phyloP scores from a whole-genome alignment of 2,888 invertebrate genomes.

The Uloborus plumipes region DNA sequence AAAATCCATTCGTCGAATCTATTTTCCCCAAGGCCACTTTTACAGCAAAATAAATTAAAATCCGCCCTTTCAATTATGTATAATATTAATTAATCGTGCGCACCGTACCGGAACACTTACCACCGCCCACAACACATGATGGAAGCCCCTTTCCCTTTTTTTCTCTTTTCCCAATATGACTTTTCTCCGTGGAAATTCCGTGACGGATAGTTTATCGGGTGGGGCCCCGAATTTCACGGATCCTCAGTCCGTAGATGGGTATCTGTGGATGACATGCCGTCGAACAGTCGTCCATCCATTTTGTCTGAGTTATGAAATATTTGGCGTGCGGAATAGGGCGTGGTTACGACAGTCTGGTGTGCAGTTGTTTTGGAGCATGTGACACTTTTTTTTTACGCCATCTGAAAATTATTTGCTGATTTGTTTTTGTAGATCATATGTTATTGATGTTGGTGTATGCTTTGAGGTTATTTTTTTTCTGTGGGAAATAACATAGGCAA shows the following conservation, averaged over 20 bases:
- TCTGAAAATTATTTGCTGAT: too few species aligned
- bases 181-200: too few species aligned
- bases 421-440: too few species aligned
- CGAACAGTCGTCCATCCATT: constrained; percentile 6
- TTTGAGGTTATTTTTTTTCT: too few species aligned
- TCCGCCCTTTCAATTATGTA: constrained; percentile 38
- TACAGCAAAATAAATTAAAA: constrained; percentile 17
- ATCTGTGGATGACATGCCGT: constrained; percentile 22
- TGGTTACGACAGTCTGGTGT: background rate
- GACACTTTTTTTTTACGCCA: too few species aligned
- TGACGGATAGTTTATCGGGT: constrained; percentile 50
- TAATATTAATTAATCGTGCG: constrained; percentile 55
- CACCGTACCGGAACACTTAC: background rate
- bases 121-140: constrained; percentile 12
- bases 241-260: constrained; percentile 13
- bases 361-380: background rate
- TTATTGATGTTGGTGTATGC: too few species aligned
- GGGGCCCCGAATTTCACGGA: constrained; percentile 46
- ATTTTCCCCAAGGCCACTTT: background rate
- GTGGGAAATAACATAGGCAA: too few species aligned
- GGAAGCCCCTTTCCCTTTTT: too few species aligned
- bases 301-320: constrained; percentile 3
- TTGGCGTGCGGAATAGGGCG: background rate
- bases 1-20: too few species aligned
- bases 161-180: too few species aligned